Evolutionary conservation across 2,113 vertebrate species (phyloP).

Genomic region (Castor canadensis): DNA sequence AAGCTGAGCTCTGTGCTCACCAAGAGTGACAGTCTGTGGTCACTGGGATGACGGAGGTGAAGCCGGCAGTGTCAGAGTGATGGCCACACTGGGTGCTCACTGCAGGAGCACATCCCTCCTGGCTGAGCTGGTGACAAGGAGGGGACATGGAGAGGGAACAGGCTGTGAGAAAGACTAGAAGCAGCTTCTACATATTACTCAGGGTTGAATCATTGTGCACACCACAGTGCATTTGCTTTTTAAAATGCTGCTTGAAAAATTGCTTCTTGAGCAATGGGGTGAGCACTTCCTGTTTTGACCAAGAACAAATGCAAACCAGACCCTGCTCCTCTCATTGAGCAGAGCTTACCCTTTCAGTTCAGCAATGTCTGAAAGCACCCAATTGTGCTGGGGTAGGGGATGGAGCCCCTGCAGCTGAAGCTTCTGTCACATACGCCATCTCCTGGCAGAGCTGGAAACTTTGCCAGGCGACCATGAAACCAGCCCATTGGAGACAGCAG

Average conservation of each 20-base stretch:
- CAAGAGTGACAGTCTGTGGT: neutral
- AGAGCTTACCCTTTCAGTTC: neutral
- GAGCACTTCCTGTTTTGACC: slow-evolving; percentile 34
- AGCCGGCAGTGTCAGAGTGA: neutral
- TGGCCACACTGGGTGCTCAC: rapidly evolving
- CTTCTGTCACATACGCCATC: rapidly evolving
- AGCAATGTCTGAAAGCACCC: neutral
- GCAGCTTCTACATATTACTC: neutral
- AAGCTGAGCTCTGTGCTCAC: neutral
- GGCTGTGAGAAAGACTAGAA: neutral
- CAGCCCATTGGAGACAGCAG: rapidly evolving
- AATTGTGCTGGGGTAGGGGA: neutral
- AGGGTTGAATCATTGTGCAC: neutral
- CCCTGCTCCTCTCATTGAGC: neutral
- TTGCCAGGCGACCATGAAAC: neutral
- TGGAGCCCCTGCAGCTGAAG: rapidly evolving
- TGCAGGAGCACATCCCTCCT: neutral
- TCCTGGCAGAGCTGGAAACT: neutral
- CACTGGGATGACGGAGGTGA: rapidly evolving
- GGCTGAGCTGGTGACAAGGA: neutral
- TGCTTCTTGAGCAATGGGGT: neutral
- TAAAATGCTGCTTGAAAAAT: neutral
- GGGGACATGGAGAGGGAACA: neutral
- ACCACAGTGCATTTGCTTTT: neutral
- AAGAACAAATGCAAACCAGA: slow-evolving; percentile 19